Evolutionary conservation across 2,113 vertebrate genomes (phyloP), one percentile per base, ranked within the genome.

Genomic region (Toxotes chatareus): DNA sequence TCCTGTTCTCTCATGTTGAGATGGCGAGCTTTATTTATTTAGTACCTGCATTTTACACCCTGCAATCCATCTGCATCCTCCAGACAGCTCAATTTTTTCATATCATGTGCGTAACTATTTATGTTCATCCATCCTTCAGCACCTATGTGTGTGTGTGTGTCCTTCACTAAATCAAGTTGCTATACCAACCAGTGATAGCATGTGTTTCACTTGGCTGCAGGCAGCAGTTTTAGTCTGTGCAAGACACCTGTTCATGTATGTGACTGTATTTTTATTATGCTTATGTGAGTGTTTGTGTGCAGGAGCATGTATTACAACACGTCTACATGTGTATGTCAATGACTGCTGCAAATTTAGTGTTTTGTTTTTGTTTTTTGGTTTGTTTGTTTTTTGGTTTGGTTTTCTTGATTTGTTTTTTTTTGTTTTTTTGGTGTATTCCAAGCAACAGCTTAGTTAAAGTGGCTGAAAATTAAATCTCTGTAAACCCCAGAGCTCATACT

Each of bases 121-220:
- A 42, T 36, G 71, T 56, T n/a, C 7, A 7, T 31, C 4, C 61
- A 83, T 86, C 47, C 44, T 38, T 77, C 47, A 55, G 51, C 63
- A 47, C 34, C 14, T 46, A 42, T 61, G 51, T 75, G 62, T 73
- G 85, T 57, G 57, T 76, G 85, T 73, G 68, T 72, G 61, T 77
- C 64, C 81, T 76, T 70, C 46, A 92, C 94, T 95, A 95, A 95
- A 93, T 94, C 93, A 94, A 72, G 72, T 88, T 94, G 82, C 89
- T 57, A 10, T 89, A 92, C 90, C 89, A 89, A 92, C 91, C 86
- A 84, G 76, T 84, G 75, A 88, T 81, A 83, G 83, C 79, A 89
- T 88, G 83, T 91, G 91, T 95, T 95, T 94, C 84, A 91, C 89
- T 89, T 59, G 8, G 73, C 82, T 85, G 86, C 64, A 77, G 53